Conservation (phyloP, 2,888 invertebrate genomes). For the Luperina testacea region DNA sequence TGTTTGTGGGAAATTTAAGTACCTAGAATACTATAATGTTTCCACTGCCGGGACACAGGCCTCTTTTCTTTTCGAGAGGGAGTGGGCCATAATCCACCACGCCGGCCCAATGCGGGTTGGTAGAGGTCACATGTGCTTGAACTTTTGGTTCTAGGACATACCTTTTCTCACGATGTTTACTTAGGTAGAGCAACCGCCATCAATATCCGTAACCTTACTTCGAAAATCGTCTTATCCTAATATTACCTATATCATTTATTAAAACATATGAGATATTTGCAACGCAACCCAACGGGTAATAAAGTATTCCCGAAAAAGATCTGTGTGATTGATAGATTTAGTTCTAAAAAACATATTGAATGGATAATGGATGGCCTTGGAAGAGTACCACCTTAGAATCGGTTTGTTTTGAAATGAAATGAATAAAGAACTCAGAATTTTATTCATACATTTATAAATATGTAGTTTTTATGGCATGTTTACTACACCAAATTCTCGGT, state of each 20-base stretch:
- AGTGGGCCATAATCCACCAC: too few relatives aligned
- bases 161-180: too few relatives aligned
- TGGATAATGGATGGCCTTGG: slow-evolving; percentile 6
- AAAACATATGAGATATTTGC: slow-evolving; percentile 23
- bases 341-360: slow-evolving; percentile 24
- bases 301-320: slow-evolving; percentile 45
- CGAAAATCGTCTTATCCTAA: neutral
- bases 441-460: neutral
- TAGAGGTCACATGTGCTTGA: too few relatives aligned
- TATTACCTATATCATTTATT: slow-evolving; percentile 12
- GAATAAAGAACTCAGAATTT: slow-evolving; percentile 5
- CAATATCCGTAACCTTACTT: slow-evolving; percentile 8
- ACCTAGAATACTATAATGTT: too few relatives aligned
- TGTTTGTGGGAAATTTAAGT: slow-evolving; percentile 2
- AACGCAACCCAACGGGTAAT: slow-evolving; percentile 19
- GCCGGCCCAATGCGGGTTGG: too few relatives aligned
- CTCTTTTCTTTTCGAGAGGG: too few relatives aligned
- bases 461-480: slow-evolving; percentile 22
- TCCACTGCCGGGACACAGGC: too few relatives aligned
- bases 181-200: neutral
- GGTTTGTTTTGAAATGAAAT: slow-evolving; percentile 18
- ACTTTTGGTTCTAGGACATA: too few relatives aligned
- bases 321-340: slow-evolving; percentile 40
- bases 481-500: slow-evolving; percentile 7
- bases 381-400: slow-evolving; percentile 8